Evolutionary conservation across 2,113 vertebrate genomes (phyloP), one percentile per base, ranked within the genome.

Genomic region (Leucopsar rothschildi): DNA sequence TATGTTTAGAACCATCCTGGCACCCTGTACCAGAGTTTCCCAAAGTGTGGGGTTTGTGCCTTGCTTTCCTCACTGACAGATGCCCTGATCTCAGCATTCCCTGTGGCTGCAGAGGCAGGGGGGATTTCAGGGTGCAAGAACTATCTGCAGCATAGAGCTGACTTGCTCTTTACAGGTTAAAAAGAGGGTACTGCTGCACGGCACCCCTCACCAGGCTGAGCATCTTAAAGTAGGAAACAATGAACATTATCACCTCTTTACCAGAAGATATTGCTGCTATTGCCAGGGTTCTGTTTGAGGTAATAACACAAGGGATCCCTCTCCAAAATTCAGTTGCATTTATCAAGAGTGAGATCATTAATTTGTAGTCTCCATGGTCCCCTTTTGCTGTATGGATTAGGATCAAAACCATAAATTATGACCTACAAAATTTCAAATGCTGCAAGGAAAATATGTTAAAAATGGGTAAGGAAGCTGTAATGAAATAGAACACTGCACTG

Each of bases 401-500:
- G 23, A 70, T 40, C 33, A 59, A 77, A 94, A 27, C 7, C 15
- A 11, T 25, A 42, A 20, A 29, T 35, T 12, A 49, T 65, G 31
- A 49, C 29, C 42, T 66, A 47, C 14, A 60, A 86, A 59, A 71
- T 40, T 50, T 55, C 47, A 93, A 91, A 88, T 53, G 56, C 85
- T 94, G 71, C 92, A 71, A 71, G 19, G 18, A 82, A 40, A 80
- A 15, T 10, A 28, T 5, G 5, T 61, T 63, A 31, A 47, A 89
- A 59, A 69, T 15, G 8, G 15, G 8, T 53, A 55, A 68, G 56
- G 71, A 78, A 81, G 52, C 93, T 92, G 71, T 52, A 37, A 68
- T 33, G 85, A 93, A 95, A 94, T 78, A 37, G 60, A 95, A 75
- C 92, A 68, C 92, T 93, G 66, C 86, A 89, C 92, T 75, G 18